phyloP scores from a whole-genome alignment of 1,140 invertebrate species.

The Drosophila setifemur region DNA sequence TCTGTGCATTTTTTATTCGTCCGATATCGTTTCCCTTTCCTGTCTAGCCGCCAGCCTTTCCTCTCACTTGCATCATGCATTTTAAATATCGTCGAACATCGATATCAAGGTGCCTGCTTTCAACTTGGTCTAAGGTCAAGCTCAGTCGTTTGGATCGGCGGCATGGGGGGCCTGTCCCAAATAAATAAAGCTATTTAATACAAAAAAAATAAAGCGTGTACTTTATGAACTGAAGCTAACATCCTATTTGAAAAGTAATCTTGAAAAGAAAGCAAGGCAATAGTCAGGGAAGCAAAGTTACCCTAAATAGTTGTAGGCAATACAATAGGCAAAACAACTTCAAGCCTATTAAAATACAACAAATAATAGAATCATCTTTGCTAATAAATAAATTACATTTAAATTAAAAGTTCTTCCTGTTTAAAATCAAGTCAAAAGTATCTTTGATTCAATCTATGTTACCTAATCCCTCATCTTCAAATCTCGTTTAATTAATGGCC shows the following conservation, averaged over 20 bases:
- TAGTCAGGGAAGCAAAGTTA: background rate
- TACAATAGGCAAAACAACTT: no score
- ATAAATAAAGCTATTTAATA: slow-evolving; percentile 27
- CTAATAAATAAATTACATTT: no score
- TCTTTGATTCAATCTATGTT: no score
- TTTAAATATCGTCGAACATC: background rate
- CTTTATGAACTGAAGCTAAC: background rate
- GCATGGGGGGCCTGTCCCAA: slow-evolving; percentile 40
- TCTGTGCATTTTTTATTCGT: slow-evolving; percentile 10
- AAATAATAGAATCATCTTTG: no score
- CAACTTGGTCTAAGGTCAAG: slow-evolving; percentile 26
- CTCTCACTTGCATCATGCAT: slow-evolving; percentile 35
- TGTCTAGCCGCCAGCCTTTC: slow-evolving; percentile 21
- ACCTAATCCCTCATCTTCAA: no score
- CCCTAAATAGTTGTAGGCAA: background rate
- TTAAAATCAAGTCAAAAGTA: no score
- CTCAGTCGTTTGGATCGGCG: slow-evolving; percentile 8
- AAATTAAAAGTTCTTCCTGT: no score
- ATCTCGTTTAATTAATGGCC: no score
- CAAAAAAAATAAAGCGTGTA: background rate
- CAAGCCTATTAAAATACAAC: no score
- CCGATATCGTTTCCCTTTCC: slow-evolving; percentile 35
- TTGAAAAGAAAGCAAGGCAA: slow-evolving; percentile 4
- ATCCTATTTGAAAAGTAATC: slow-evolving; percentile 29
- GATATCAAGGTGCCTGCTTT: slow-evolving; percentile 13